Percentiles rank a stretch among this genome's conserved stretches.
Conservation (phyloP, 2,888 invertebrate species). For the Vannuccia rotundouncinata region DNA sequence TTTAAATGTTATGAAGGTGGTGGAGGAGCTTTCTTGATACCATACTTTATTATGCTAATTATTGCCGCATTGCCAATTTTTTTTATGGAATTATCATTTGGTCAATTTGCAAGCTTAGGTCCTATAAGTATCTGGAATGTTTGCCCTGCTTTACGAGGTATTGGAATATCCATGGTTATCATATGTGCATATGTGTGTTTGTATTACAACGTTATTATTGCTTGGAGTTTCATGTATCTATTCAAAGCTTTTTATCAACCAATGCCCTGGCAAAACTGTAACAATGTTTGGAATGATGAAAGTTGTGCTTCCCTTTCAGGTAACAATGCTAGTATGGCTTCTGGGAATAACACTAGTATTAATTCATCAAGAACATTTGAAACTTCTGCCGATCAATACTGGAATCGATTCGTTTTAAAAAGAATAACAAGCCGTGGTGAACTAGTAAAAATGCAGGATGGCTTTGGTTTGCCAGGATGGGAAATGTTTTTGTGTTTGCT, state of each 20-base stretch:
- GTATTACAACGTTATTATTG: neutral
- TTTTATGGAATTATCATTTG: neutral
- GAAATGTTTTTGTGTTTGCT: conserved; percentile 26
- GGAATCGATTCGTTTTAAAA: neutral
- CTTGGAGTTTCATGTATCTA: neutral
- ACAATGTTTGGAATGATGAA: neutral
- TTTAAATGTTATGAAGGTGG: conserved; percentile 5
- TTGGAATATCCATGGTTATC: neutral
- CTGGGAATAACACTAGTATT: neutral
- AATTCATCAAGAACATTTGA: neutral
- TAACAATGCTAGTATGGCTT: neutral
- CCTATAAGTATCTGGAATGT: neutral
- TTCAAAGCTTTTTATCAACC: neutral
- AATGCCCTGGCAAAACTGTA: neutral
- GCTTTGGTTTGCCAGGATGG: conserved; percentile 3
- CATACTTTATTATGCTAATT: conserved; percentile 11
- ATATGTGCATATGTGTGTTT: neutral
- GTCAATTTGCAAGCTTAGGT: neutral
- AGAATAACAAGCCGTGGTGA: neutral
- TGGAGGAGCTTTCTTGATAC: conserved; percentile 9
- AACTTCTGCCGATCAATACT: neutral
- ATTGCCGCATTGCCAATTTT: neutral
- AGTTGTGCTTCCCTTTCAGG: too few relatives aligned
- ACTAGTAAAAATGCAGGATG: neutral
- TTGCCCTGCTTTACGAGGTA: neutral